Evolutionary conservation across 2,888 invertebrate genomes (phyloP).

Genomic region (Phyto melanocephala): DNA sequence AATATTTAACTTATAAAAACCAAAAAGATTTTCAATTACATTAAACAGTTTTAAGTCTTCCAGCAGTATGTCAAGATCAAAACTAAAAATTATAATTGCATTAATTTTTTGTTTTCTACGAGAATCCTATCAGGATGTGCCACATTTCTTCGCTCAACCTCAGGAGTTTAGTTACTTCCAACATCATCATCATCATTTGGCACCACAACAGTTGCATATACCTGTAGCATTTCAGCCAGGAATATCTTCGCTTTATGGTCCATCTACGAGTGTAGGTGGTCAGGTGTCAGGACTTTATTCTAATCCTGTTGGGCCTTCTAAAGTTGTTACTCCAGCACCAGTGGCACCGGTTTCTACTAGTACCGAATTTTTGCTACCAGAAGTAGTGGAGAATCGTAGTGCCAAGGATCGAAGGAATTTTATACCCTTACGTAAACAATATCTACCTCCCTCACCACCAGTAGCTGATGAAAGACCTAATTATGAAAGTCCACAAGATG

Average conservation of each 20-base stretch:
- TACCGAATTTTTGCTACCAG: constrained; percentile 74
- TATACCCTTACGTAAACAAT: constrained; percentile 73
- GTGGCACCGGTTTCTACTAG: constrained; percentile 67
- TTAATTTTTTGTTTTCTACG: not conserved
- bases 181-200: constrained; percentile 49
- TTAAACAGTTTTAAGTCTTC: constrained; percentile 43
- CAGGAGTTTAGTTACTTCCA: constrained; percentile 70
- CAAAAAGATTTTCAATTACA: not conserved
- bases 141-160: constrained; percentile 72
- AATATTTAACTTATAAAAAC: constrained; percentile 54
- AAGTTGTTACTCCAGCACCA: constrained; percentile 66
- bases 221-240: constrained; percentile 58
- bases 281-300: constrained; percentile 36
- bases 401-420: constrained; percentile 69
- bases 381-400: constrained; percentile 75
- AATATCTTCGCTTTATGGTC: constrained; percentile 67
- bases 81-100: constrained; percentile 4
- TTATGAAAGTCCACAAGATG: constrained; percentile 71
- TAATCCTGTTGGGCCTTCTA: constrained; percentile 19
- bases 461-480: constrained; percentile 70
- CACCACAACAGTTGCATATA: constrained; percentile 41
- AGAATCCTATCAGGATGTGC: constrained; percentile 67
- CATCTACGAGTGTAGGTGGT: not conserved
- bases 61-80: constrained; percentile 55
- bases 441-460: constrained; percentile 72